Evolutionary conservation across 2,888 invertebrate genomes (phyloP).

Genomic region (Limnephilus auricula): DNA sequence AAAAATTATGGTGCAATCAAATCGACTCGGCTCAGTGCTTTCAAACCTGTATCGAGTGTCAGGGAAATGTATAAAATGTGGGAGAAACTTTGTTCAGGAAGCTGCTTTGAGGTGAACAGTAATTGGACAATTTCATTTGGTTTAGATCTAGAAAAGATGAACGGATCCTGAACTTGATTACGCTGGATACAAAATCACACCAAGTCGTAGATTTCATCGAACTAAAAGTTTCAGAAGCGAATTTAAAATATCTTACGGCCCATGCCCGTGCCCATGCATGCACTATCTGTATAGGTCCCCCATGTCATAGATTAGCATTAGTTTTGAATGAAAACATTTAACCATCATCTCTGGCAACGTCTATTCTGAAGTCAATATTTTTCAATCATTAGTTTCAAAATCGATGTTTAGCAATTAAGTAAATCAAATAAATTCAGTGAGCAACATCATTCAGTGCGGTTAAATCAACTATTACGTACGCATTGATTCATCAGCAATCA

Average conservation of each 20-base stretch:
- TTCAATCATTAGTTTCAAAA: background rate
- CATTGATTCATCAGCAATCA: constrained; percentile 4
- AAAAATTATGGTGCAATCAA: constrained; percentile 40
- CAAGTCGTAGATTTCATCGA: background rate
- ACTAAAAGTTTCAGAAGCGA: background rate
- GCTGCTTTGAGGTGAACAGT: constrained; percentile 32
- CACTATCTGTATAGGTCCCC: no score
- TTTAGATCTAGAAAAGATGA: constrained; percentile 26
- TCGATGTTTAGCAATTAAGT: constrained; percentile 3
- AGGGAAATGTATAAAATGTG: constrained; percentile 48
- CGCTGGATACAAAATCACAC: background rate
- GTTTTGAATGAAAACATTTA: background rate
- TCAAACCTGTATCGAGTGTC: constrained; percentile 46
- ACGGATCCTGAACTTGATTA: background rate
- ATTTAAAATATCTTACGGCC: background rate
- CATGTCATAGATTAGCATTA: no score
- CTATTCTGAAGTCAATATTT: background rate
- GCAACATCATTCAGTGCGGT: background rate
- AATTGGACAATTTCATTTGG: constrained; percentile 49
- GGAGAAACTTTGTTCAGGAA: constrained; percentile 49
- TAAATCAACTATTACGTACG: background rate
- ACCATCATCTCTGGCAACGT: background rate
- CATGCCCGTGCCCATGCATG: background rate
- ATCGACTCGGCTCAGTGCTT: constrained; percentile 50
- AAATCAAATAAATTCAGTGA: background rate